Base-by-base conservation (phyloP, 2,888 invertebrate species). In the Folsomia candida region DNA sequence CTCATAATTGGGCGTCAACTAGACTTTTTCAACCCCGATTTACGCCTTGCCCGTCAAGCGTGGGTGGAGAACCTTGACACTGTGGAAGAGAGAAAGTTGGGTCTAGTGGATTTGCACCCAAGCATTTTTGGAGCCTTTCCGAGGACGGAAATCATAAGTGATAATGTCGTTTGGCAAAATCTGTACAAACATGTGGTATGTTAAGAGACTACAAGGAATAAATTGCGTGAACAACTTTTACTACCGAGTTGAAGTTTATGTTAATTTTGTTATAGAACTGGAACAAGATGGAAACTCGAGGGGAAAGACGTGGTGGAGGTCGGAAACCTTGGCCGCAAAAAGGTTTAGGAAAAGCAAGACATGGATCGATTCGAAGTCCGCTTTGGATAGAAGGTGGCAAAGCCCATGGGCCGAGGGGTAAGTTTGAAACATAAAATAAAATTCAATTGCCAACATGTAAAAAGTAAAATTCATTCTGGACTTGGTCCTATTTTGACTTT, bases 311-410 rank as follows among this genome's bases (percentile, higher is more conserved):
- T 62, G 97, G 97, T 51, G 94, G 96, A 67, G 94, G 94, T 0
- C 86, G 87, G 27, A 98, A 99, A 81, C 98, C 98, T 0, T 97
- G 97, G 96, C 94, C 93, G 0, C 99, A 99, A 82, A 99, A 99
- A 84, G 95, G 96, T 25, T 82, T 87, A 28, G 99, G 99, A 0
- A 87, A 88, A 78, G 92, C 98, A 0, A 88, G 98, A 58, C 97
- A 97, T 82, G 95, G 97, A 18, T 94, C 94, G 14, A 92, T 93
- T 71, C 87, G 95, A 70, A 93, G 97, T 1, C 97, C 97, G 0
- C 82, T 96, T 1, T 97, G 89, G 84, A 86, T 86, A 75, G 89
- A 90, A 0, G 95, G 97, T 81, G 97, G 95, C 60, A 82, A 90
- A 60, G 88, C 88, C 3, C 93, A 96, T 81, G 99, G 98, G 0